Base-by-base conservation (phyloP, 2,113 vertebrate genomes). In the Eclectus roratus region DNA sequence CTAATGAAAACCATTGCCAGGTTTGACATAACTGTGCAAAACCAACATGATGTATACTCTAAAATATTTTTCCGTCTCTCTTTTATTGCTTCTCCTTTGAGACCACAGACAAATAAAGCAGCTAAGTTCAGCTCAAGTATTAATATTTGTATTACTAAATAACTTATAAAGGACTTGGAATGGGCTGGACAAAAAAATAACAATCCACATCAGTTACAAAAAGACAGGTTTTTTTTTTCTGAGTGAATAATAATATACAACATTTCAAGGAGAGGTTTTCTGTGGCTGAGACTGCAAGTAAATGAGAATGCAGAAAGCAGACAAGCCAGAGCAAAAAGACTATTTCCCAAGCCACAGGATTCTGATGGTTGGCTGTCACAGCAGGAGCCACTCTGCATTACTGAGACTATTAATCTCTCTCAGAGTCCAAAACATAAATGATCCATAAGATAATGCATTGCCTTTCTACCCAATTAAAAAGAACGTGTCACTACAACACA, bases 281-380 rank as follows among this genome's bases (percentile, higher is more conserved):
- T 61, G 53, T 58, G 64, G 80, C 52, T 84, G 74, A 76, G 43
- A 63, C 47, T 85, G 28, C 65, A 61, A 29, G 10, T 65, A 85
- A 94, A 91, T 61, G 58, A 68, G 66, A 91, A 77, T n/a, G 74
- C 13, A 47, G 61, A 79, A 81, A 89, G 23, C 58, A 88, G 80
- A 49, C 21, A 88, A 69, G 81, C 41, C n/a, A 71, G 52, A 87
- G 73, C 27, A 82, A 72, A 80, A 87, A 55, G 52, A 43, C 70
- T 66, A 63, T 85, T 92, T 96, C 52, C 84, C 74, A 73, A 95
- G 91, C 46, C 85, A n/a, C 74, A 10, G 83, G 65, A 43, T 80
- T n/a, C 70, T 52, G 56, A 46, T 56, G 69, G 33, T 11, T 82
- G 77, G 28, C 44, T 91, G 87, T 41, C 89, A 88, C 93, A 93